A percentile compares a stretch with the other conserved stretches of the same genome.
These are phyloP conservation scores for Zaprionus davidi DNA, from an alignment of 1,140 invertebrate species.

Conservation along the genomic window DNA sequence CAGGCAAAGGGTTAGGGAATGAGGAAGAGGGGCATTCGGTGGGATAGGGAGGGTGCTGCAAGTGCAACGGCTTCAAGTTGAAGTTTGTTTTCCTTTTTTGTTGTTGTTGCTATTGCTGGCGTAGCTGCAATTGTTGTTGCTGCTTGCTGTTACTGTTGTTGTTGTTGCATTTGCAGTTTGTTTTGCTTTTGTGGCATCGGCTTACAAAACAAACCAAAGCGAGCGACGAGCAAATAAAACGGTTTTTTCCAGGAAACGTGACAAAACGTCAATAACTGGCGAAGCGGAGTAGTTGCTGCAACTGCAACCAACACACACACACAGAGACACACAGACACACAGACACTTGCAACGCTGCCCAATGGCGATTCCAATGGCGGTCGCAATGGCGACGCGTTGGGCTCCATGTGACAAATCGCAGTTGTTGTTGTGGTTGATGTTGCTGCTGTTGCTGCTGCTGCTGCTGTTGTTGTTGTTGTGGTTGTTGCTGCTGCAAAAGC, in stretches of 20 bases:
- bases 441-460: slow-evolving; percentile 51
- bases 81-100: slow-evolving; percentile 65
- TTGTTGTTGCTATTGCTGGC: not conserved
- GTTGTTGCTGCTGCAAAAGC: slow-evolving; percentile 52
- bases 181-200: slow-evolving; percentile 63
- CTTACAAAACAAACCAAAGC: slow-evolving; percentile 81
- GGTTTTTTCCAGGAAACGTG: slow-evolving; percentile 81
- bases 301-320: slow-evolving; percentile 30
- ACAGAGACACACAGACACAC: not conserved
- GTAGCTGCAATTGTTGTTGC: not conserved
- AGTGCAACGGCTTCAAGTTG: slow-evolving; percentile 65
- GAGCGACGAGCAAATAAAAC: slow-evolving; percentile 73
- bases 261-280: slow-evolving; percentile 77
- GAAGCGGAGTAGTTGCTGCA: slow-evolving; percentile 48
- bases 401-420: slow-evolving; percentile 66
- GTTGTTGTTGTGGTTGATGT: slow-evolving; percentile 27
- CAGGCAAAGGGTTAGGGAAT: not conserved
- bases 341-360: slow-evolving; percentile 9
- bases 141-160: slow-evolving; percentile 6
- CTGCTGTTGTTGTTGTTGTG: slow-evolving; percentile 35
- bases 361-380: slow-evolving; percentile 41
- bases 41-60: slow-evolving; percentile 41
- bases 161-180: slow-evolving; percentile 37
- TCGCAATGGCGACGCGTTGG: slow-evolving; percentile 38
- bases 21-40: not conserved